Conservation (phyloP, 2,888 invertebrate species). For the Micropterix aruncella region DNA sequence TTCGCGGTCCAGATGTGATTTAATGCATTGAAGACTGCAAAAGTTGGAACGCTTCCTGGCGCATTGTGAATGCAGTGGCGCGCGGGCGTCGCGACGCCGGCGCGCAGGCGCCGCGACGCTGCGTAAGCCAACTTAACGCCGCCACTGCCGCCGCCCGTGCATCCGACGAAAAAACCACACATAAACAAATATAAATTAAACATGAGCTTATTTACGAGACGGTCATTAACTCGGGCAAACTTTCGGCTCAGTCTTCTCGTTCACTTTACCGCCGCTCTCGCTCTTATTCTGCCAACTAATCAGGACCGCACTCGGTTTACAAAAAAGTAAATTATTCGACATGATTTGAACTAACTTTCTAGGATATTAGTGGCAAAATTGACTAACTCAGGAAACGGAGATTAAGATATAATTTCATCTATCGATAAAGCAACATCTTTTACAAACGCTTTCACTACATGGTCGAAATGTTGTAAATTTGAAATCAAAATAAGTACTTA, state of each 20-base stretch:
- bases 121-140: neutral
- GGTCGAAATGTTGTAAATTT: too few species aligned
- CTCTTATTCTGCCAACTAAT: slow-evolving; percentile 5
- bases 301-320: slow-evolving; percentile 1
- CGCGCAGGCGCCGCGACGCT: neutral
- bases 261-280: neutral
- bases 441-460: too few species aligned
- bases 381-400: too few species aligned
- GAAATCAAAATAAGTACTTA: too few species aligned
- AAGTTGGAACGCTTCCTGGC: neutral
- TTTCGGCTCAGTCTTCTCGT: slow-evolving; percentile 18
- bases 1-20: neutral
- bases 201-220: slow-evolving; percentile 27
- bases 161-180: slow-evolving; percentile 1
- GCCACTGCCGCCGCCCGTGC: slow-evolving; percentile 5
- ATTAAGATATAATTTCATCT: too few species aligned
- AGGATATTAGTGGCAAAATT: too few species aligned
- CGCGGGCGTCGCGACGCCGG: neutral
- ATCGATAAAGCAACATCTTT: too few species aligned
- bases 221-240: slow-evolving; percentile 24
- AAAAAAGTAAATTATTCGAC: too few species aligned
- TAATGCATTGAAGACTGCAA: neutral
- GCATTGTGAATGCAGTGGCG: neutral
- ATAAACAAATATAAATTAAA: slow-evolving; percentile 25
- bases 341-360: too few species aligned